Base-by-base conservation (phyloP, 2,888 invertebrate genomes). In the Calameuta pallipes region DNA sequence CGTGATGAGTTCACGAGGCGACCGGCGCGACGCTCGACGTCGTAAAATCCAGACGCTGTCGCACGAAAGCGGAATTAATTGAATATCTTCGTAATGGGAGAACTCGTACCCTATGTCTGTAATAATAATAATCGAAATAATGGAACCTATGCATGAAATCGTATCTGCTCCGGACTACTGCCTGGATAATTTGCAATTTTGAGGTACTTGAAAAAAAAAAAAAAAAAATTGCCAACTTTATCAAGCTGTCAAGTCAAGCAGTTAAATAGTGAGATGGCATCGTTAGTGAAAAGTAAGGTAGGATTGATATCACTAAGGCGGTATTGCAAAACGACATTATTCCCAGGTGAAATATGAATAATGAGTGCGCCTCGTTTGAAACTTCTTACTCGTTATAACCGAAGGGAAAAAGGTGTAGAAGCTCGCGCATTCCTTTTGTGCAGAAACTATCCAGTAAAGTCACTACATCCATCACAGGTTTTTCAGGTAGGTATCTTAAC, bases 31-130 rank as follows among this genome's bases (percentile, higher is more conserved):
- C 56, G 56, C 56, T 56, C 56, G 56, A 56, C 23, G 56, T 56
- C 56, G 56, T 56, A 56, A 56, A 56, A 56, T 56, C 56, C 56
- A 56, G 56, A 56, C 56, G 56, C 23, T 23, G 56, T 56, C 56
- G 56, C 56, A 56, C 56, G 56, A 82, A 79, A 82, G 79, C 77
- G 80, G 83, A 84, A 87, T 86, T 87, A 87, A 86, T 87, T 86
- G 83, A 86, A 86, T 84, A 84, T 85, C 84, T 85, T 23, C 56
- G 23, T 56, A 86, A 86, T 86, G 78, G 83, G 84, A 84, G 85
- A 85, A 84, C 81, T 79, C 81, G 75, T 77, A 80, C 71, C 2
- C 6, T 23, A 6, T 23, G 6, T 1, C 41, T 41, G 0, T 15
- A 15, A 41, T 56, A 56, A 56, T 56, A 56, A 56, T 56, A 56